Evolutionary conservation across 1,140 invertebrate species (phyloP).

Genomic region (Trichonephila inaurata): DNA sequence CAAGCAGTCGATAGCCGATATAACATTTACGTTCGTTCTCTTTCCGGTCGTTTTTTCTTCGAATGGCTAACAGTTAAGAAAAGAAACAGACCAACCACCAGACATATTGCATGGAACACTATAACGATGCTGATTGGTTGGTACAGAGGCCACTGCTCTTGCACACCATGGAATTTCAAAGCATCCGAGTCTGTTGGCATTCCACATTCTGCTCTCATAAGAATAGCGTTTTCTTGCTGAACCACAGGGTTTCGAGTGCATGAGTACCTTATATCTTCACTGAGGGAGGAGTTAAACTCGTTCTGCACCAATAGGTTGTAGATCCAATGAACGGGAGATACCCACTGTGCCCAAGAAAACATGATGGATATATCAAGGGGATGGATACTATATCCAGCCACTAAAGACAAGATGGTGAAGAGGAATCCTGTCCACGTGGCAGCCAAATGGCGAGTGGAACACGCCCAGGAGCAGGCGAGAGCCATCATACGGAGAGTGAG

Average conservation of each 20-base stretch:
- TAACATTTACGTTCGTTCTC: neutral
- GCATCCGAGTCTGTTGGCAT: constrained; percentile 78
- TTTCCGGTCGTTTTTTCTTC: constrained; percentile 44
- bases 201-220: constrained; percentile 79
- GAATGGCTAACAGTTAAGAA: constrained; percentile 41
- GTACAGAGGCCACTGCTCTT: constrained; percentile 60
- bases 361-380: constrained; percentile 86
- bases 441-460: constrained; percentile 82
- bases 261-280: constrained; percentile 56
- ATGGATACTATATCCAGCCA: constrained; percentile 88
- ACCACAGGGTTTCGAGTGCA: constrained; percentile 77
- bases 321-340: constrained; percentile 89
- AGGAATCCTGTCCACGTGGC: constrained; percentile 84
- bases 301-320: constrained; percentile 83
- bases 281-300: constrained; percentile 78
- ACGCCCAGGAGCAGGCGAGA: constrained; percentile 85
- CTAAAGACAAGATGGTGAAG: constrained; percentile 85
- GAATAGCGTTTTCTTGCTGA: constrained; percentile 78
- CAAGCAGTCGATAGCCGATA: neutral
- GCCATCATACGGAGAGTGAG: constrained; percentile 87
- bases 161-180: constrained; percentile 74
- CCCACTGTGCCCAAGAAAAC: constrained; percentile 85
- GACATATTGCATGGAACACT: constrained; percentile 71
- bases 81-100: constrained; percentile 59
- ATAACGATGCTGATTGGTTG: constrained; percentile 77